A percentile compares a stretch with the other conserved stretches of the same genome.
Evolutionary conservation across 2,888 invertebrate genomes (phyloP).

Genomic region (Eilema griseolum): DNA sequence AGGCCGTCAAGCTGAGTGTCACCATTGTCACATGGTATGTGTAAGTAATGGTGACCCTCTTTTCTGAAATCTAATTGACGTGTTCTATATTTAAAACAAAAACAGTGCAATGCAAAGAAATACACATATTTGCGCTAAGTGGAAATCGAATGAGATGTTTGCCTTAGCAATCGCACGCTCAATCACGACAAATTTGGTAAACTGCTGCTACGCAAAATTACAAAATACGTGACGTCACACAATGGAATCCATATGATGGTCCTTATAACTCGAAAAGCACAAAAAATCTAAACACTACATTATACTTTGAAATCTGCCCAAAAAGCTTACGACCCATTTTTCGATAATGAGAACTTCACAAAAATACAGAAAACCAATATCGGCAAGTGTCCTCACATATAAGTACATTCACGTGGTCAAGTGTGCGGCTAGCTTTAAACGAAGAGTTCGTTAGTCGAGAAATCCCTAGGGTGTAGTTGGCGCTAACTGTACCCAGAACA

Average conservation of each 20-base stretch:
- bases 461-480: conserved; percentile 60
- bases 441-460: conserved; percentile 67
- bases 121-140: background rate
- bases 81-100: background rate
- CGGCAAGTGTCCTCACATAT: conserved; percentile 9
- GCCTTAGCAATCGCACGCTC: too few species aligned
- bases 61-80: too few species aligned
- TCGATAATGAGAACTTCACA: conserved; percentile 27
- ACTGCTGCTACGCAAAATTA: too few species aligned
- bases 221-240: background rate
- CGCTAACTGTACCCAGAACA: conserved; percentile 48
- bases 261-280: too few species aligned
- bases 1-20: too few species aligned
- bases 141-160: background rate
- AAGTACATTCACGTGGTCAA: conserved; percentile 18
- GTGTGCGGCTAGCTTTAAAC: conserved; percentile 38
- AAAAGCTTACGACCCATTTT: conserved; percentile 14
- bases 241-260: background rate
- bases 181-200: too few species aligned
- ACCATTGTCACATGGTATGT: too few species aligned
- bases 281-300: too few species aligned
- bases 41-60: too few species aligned
- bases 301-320: background rate
- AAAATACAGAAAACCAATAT: conserved; percentile 13
- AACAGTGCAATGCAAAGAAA: background rate